Conservation (phyloP, 35 echinoderm and acorn worm species). For the Apostichopus californicus region DNA sequence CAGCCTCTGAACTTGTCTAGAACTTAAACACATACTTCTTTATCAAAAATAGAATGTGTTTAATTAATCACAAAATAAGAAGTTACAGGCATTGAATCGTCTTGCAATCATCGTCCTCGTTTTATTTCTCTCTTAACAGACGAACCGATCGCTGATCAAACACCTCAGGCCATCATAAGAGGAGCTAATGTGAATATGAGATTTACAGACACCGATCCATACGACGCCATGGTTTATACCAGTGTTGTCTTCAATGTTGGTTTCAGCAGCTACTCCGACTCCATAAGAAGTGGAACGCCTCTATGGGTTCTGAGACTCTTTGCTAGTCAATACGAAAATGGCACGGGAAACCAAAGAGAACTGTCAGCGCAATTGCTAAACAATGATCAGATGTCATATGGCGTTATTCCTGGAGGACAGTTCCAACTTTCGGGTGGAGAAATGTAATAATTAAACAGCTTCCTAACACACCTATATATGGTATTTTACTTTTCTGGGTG, state of each 20-base stretch:
- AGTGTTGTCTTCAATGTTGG: neutral
- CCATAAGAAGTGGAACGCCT: neutral
- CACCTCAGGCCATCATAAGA: neutral
- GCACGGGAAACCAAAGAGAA: neutral
- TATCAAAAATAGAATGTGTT: no score
- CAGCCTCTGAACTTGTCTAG: no score
- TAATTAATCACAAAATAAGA: no score
- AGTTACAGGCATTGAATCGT: no score
- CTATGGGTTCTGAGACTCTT: slow-evolving; percentile 6
- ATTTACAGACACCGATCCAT: neutral
- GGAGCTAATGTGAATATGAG: neutral
- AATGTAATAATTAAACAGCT: neutral
- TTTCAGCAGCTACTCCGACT: neutral
- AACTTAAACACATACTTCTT: no score
- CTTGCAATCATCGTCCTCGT: no score
- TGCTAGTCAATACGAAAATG: neutral
- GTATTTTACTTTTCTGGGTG: no score
- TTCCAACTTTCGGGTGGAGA: neutral
- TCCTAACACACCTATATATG: no score
- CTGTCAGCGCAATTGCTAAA: neutral
- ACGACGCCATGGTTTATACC: neutral
- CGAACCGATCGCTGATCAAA: no score
- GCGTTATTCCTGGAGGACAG: slow-evolving; percentile 1
- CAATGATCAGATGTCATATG: neutral
- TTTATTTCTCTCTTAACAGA: no score